Conservation (phyloP, 2,113 vertebrate species). For the Aphyosemion australe region DNA sequence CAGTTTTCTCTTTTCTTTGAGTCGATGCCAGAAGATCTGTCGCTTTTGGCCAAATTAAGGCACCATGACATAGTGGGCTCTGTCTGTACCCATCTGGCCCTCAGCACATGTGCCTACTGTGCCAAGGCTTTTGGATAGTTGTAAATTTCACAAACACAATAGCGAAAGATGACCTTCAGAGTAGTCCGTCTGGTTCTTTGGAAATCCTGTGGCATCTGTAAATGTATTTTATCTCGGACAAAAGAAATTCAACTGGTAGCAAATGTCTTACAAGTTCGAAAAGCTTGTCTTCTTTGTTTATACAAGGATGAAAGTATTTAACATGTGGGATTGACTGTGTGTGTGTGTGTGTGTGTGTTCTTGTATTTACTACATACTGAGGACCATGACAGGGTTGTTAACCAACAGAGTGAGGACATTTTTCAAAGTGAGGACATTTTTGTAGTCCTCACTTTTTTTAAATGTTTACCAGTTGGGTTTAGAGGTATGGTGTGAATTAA, state of each 20-base stretch:
- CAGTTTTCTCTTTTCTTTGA: slow-evolving; percentile 38
- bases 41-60: slow-evolving; percentile 47
- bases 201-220: slow-evolving; percentile 62
- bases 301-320: slow-evolving; percentile 38
- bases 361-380: no score
- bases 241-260: slow-evolving; percentile 61
- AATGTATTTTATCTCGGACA: slow-evolving; percentile 68
- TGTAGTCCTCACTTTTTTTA: no score
- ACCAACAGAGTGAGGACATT: no score
- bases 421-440: no score
- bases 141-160: slow-evolving; percentile 51
- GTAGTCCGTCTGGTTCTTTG: slow-evolving; percentile 42
- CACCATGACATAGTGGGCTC: slow-evolving; percentile 54
- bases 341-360: slow-evolving; percentile 13
- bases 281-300: slow-evolving; percentile 45
- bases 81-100: slow-evolving; percentile 62
- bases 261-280: slow-evolving; percentile 64
- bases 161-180: slow-evolving; percentile 31
- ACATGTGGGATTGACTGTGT: background rate
- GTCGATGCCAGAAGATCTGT: slow-evolving; percentile 47
- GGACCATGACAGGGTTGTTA: no score
- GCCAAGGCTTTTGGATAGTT: slow-evolving; percentile 63
- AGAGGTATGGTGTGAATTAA: no score
- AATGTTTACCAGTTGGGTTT: no score
- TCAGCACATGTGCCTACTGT: slow-evolving; percentile 63